Evolutionary conservation across 2,113 vertebrate species (phyloP).

Genomic region (Anas platyrhynchos): DNA sequence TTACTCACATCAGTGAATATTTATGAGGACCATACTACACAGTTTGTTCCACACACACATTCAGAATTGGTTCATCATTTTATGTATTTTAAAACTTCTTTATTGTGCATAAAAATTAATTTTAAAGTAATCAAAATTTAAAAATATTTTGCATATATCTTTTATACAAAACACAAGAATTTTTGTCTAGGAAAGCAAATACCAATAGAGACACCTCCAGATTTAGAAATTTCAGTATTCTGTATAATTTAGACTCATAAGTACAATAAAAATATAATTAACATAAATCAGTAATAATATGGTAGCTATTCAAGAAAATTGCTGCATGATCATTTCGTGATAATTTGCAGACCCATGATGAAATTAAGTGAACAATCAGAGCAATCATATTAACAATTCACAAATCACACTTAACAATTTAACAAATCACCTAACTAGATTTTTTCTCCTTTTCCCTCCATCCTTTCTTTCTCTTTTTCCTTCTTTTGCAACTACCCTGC

Average conservation of each 20-base stretch:
- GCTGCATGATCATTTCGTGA: neutral
- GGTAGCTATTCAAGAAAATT: neutral
- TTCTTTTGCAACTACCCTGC: neutral
- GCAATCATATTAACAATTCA: neutral
- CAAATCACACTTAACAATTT: neutral
- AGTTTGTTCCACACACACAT: neutral
- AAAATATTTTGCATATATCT: neutral
- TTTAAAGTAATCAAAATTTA: neutral
- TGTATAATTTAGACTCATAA: neutral
- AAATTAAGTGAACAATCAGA: neutral
- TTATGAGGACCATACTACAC: neutral
- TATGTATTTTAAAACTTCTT: neutral
- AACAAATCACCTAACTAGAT: neutral
- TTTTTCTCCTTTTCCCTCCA: neutral
- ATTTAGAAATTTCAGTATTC: neutral
- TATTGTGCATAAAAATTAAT: neutral
- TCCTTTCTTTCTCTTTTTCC: neutral
- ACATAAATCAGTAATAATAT: neutral
- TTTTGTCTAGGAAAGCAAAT: neutral
- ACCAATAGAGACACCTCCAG: neutral
- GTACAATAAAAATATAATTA: neutral
- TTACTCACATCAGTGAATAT: neutral
- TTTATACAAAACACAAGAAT: neutral
- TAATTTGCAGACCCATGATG: neutral
- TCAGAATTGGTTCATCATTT: neutral